These are phyloP conservation scores for Chaetodon trifasciatus DNA, from an alignment of 2,797 vertebrate species.

Conservation along the genomic window DNA sequence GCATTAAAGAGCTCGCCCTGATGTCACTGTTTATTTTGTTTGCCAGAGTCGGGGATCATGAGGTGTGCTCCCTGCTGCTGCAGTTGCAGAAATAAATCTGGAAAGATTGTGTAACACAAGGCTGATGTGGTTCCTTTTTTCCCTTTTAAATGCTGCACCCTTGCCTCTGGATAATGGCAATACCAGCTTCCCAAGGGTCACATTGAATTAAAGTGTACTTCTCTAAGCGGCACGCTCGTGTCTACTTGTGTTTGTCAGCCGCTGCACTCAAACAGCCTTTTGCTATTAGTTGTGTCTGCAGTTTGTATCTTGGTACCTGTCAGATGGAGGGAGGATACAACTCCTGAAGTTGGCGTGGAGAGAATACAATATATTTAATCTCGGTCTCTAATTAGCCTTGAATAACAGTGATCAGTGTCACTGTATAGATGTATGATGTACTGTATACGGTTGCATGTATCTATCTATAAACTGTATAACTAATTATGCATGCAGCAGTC, in stretches of 20 bases:
- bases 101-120: neutral
- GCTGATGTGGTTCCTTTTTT: constrained; percentile 24
- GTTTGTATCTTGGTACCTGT: constrained; percentile 8
- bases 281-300: constrained; percentile 36
- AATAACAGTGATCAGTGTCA: neutral
- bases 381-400: neutral
- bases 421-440: neutral
- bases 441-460: neutral
- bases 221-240: constrained; percentile 38
- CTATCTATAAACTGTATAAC: neutral
- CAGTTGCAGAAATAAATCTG: constrained; percentile 14
- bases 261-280: constrained; percentile 42
- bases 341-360: neutral
- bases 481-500: neutral
- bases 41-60: neutral
- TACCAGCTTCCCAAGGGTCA: constrained; percentile 28
- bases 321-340: neutral
- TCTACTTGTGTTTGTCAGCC: constrained; percentile 30
- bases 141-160: constrained; percentile 17
- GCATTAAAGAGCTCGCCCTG: constrained; percentile 4
- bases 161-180: constrained; percentile 43
- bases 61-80: constrained; percentile 1
- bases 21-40: constrained; percentile 23
- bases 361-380: neutral
- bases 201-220: constrained; percentile 43